Percentiles rank a stretch among this genome's conserved stretches.
Conservation (phyloP, 2,113 vertebrate genomes). For the Lucifuga dentata region DNA sequence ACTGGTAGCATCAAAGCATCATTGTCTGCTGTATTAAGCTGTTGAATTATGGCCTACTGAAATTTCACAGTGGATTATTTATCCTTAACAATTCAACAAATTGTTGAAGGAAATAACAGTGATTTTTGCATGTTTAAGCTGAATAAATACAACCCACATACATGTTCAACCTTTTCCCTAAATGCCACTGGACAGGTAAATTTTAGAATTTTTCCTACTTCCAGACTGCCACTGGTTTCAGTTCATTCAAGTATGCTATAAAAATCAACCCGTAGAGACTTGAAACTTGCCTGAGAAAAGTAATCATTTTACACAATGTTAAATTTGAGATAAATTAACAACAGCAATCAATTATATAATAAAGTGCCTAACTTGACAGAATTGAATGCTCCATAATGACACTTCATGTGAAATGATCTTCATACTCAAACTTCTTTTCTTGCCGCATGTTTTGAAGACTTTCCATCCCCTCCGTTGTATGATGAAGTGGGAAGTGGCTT, state of each 20-base stretch:
- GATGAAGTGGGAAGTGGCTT: conserved; percentile 77
- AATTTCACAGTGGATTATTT: conserved; percentile 13
- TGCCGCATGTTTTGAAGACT: conserved; percentile 18
- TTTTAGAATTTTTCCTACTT: too few species aligned
- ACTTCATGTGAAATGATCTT: conserved; percentile 53
- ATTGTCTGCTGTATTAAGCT: conserved; percentile 17
- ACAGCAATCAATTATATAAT: neutral
- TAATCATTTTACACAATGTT: too few species aligned
- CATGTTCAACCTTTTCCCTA: too few species aligned
- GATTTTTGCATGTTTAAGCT: too few species aligned
- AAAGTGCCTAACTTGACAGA: conserved; percentile 15
- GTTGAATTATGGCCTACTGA: neutral
- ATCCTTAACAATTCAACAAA: neutral
- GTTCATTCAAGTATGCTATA: too few species aligned
- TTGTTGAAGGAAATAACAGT: too few species aligned
- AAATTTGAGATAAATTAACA: neutral
- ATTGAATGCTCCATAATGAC: conserved; percentile 7
- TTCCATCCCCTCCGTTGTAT: conserved; percentile 52
- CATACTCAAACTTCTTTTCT: conserved; percentile 36
- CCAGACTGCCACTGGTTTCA: too few species aligned
- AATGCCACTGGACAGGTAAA: too few species aligned
- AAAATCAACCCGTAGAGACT: too few species aligned
- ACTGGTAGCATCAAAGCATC: conserved; percentile 23
- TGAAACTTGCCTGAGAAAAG: too few species aligned
- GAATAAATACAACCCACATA: too few species aligned